A percentile compares a stretch with the other conserved stretches of the same genome.
Evolutionary conservation across 2,888 invertebrate species (phyloP).

Genomic region (Gymnocheta viridis): DNA sequence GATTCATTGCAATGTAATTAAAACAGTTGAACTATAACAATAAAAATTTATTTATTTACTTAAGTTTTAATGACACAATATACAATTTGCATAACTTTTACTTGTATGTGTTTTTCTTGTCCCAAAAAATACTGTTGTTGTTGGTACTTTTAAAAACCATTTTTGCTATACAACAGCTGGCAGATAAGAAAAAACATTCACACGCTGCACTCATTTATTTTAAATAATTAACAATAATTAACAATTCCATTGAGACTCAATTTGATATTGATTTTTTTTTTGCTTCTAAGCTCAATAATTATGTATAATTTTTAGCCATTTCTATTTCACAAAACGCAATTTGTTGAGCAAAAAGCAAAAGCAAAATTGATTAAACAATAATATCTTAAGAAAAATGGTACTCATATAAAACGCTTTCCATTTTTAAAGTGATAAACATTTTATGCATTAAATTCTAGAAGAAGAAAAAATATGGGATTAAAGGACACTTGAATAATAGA

Average conservation of each 20-base stretch:
- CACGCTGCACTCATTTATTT: background rate
- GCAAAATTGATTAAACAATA: conserved; percentile 6
- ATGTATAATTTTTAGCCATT: background rate
- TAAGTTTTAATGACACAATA: background rate
- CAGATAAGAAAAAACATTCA: background rate
- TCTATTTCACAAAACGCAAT: background rate
- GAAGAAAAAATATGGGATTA: background rate
- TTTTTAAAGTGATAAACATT: no score
- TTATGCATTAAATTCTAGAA: no score
- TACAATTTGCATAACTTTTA: conserved; percentile 18
- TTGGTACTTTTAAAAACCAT: no score
- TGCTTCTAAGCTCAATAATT: background rate
- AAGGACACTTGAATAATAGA: background rate
- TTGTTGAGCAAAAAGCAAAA: background rate
- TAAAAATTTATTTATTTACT: conserved; percentile 17
- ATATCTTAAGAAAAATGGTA: no score
- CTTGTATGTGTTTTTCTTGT: background rate
- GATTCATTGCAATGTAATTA: background rate
- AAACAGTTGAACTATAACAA: background rate
- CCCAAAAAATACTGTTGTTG: no score
- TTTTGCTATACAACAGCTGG: background rate
- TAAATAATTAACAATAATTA: conserved; percentile 37
- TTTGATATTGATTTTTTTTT: conserved; percentile 1
- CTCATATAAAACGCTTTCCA: background rate
- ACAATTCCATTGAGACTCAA: background rate